Evolutionary conservation across 2,797 vertebrate species (phyloP), one percentile per base, ranked within the genome.

Genomic region (Mormyrus proboscirostris): DNA sequence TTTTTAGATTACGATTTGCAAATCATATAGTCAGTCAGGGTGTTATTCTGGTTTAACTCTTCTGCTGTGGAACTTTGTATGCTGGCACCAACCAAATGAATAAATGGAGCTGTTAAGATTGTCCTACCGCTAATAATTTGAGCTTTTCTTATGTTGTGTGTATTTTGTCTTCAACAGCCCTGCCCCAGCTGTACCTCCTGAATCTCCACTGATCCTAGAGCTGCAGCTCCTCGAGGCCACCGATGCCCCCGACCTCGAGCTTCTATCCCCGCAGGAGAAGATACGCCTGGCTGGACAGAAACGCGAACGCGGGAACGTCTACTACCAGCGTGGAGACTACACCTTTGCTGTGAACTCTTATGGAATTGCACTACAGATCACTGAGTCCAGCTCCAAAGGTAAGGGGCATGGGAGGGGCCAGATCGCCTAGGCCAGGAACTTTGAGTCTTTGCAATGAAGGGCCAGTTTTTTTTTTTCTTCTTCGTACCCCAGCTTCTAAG

Each of bases 331-430:
- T 0, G 96, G 94, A 0, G 97, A 99, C 91, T 99, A 97, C 0
- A 96, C 98, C 53, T 96, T 98, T 91, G 98, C 98, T 0, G 95
- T 98, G 91, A 98, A 98, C 94, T 99, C 98, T 0, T 99, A 99
- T 0, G 96, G 97, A 93, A 96, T 98, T 0, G 98, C 98, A 22
- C 95, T 98, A 92, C 97, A 97, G 92, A 95, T 98, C 91, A 95
- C 97, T 0, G 94, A 97, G 73, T 97, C 98, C 33, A 98, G 94
- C 91, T 97, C 97, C 4, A 98, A 97, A 98, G 98, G 98, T 99
- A 88, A 89, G 3, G 82, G n/a, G 91, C 14, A 3, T 16, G 12
- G 87, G 47, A 47, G 41, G 33, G 19, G 41, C 38, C 41, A 82
- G 1, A 29, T 22, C 9, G 4, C 16, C 7, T 9, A 1, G 44